Percentiles rank a stretch among this genome's conserved stretches.
Conservation (phyloP, 2,888 invertebrate genomes). For the Pogonocherus hispidulus region DNA sequence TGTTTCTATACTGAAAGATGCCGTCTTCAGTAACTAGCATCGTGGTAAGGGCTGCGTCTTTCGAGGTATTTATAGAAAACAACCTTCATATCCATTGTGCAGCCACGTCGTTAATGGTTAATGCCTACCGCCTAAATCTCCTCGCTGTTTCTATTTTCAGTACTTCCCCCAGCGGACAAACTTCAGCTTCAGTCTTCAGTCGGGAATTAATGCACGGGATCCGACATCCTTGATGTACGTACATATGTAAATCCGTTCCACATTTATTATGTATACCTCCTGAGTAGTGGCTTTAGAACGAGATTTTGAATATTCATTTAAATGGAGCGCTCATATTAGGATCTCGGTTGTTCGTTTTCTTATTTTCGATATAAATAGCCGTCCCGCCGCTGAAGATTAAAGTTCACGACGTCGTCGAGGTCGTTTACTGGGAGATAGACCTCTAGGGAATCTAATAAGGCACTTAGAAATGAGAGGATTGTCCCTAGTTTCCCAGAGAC, state of each 20-base stretch:
- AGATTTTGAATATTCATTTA: constrained; percentile 21
- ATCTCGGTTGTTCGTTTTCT: background rate
- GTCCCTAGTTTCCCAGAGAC: no score
- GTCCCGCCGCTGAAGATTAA: background rate
- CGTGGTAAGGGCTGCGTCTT: no score
- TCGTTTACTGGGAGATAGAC: no score
- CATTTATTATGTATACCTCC: constrained; percentile 13
- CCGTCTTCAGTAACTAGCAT: no score
- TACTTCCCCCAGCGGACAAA: background rate
- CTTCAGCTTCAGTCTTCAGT: background rate
- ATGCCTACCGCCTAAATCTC: background rate
- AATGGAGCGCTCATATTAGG: background rate
- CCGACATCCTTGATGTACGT: background rate
- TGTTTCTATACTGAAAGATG: no score
- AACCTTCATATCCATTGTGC: background rate
- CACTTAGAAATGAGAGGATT: no score
- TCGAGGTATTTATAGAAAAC: no score
- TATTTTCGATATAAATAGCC: background rate
- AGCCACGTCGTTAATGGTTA: background rate
- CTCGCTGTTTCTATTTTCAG: background rate
- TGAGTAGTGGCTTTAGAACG: background rate
- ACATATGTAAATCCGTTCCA: constrained; percentile 15
- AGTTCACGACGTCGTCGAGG: background rate
- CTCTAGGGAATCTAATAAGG: background rate
- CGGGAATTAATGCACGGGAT: background rate